Conservation (phyloP, 2,888 invertebrate species). For the Platycnemis pennipes region DNA sequence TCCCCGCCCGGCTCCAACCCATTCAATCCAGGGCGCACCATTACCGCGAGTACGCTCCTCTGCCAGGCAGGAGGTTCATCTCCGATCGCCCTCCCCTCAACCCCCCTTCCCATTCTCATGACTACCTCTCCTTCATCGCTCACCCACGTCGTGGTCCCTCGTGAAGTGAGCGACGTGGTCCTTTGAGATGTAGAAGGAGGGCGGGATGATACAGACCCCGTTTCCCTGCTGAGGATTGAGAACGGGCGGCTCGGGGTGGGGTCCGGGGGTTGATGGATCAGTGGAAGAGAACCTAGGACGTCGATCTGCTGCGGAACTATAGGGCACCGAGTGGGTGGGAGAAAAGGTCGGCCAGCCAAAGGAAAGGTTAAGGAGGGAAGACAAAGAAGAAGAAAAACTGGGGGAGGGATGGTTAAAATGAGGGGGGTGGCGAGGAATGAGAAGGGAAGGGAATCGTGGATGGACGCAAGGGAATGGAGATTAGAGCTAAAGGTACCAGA, state of each 20-base stretch:
- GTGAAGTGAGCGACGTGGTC: too few relatives aligned
- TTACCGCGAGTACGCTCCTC: too few relatives aligned
- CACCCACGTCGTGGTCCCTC: too few relatives aligned
- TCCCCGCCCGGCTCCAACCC: background rate
- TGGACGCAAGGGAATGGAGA: constrained; percentile 17
- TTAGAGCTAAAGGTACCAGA: constrained; percentile 46
- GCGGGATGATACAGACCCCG: background rate
- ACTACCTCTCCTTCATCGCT: background rate
- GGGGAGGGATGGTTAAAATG: background rate
- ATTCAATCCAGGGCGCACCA: too few relatives aligned
- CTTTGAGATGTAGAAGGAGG: too few relatives aligned
- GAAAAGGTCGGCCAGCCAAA: background rate
- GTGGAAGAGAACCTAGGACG: background rate
- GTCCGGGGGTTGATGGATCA: background rate
- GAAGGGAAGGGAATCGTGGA: background rate
- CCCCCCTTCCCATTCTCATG: background rate
- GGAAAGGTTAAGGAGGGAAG: background rate
- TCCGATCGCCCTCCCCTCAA: background rate
- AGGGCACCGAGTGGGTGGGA: background rate
- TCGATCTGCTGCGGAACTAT: background rate
- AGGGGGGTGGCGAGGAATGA: background rate
- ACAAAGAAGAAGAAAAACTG: constrained; percentile 30
- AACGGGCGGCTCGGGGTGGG: background rate
- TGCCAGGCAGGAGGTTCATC: background rate
- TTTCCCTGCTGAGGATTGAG: background rate